These are phyloP conservation scores for Lagorchestes hirsutus DNA, from an alignment of 2,797 vertebrate species.

Conservation along the genomic window DNA sequence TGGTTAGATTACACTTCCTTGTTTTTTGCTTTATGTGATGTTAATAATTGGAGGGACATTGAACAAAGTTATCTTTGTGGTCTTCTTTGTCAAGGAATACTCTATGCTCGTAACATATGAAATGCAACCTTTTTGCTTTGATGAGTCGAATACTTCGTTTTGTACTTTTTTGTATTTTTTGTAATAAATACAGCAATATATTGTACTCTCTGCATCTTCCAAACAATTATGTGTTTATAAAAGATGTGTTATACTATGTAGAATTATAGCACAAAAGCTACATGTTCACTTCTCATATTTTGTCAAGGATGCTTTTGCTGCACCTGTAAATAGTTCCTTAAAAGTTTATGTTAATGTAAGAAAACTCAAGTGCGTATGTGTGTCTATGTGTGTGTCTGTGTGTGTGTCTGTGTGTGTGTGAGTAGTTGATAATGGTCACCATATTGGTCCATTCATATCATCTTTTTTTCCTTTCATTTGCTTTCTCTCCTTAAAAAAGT, in stretches of 20 bases:
- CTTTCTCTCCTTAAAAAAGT: not conserved
- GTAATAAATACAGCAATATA: not conserved
- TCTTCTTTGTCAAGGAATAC: not conserved
- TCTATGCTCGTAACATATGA: not conserved
- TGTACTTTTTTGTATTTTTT: not conserved
- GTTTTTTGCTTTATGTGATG: not conserved
- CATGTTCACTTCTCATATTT: not conserved
- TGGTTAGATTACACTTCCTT: not conserved
- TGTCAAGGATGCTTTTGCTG: not conserved
- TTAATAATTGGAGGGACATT: not conserved
- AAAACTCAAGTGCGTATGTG: not conserved
- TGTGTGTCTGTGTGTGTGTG: not conserved
- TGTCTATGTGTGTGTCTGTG: not conserved
- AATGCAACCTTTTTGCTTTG: not conserved
- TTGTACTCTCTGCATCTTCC: not conserved
- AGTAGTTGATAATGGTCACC: not conserved
- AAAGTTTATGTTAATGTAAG: not conserved
- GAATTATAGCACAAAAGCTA: not conserved
- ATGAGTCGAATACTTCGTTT: not conserved
- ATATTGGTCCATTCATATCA: not conserved
- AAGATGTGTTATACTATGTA: not conserved
- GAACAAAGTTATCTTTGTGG: not conserved
- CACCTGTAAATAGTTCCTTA: not conserved
- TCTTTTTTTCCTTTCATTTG: not conserved
- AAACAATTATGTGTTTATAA: not conserved